A percentile compares a stretch with the other conserved stretches of the same genome.
Conservation (phyloP, 1,140 invertebrate genomes). For the Saccostrea glomerata region DNA sequence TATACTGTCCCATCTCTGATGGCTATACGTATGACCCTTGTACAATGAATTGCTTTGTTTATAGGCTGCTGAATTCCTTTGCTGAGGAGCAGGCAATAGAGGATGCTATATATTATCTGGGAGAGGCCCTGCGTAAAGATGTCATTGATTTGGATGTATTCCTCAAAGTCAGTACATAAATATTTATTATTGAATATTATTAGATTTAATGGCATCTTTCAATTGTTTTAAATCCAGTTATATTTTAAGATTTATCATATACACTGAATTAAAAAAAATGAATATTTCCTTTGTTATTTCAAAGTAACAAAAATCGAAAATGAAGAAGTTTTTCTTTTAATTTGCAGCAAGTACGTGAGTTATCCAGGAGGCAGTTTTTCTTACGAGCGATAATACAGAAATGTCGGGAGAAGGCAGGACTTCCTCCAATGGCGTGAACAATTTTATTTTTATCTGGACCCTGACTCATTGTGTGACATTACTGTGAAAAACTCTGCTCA, state of each 20-base stretch:
- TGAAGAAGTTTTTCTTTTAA: not conserved
- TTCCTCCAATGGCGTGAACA: slow-evolving; percentile 80
- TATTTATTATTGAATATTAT: not conserved
- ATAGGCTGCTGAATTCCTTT: slow-evolving; percentile 94
- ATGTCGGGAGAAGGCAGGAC: slow-evolving; percentile 96
- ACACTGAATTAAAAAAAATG: too few relatives aligned
- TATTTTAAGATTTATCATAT: too few relatives aligned
- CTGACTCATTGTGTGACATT: too few relatives aligned
- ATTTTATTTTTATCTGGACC: too few relatives aligned
- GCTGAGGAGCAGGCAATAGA: slow-evolving; percentile 98
- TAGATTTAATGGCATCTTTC: too few relatives aligned
- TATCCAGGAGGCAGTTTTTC: slow-evolving; percentile 97
- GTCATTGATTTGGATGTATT: slow-evolving; percentile 98
- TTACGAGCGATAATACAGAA: slow-evolving; percentile 96
- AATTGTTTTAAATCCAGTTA: too few relatives aligned
- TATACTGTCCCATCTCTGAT: too few relatives aligned
- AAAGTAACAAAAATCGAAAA: too few relatives aligned
- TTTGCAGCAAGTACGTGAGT: slow-evolving; percentile 90
- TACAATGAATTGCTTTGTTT: slow-evolving; percentile 33
- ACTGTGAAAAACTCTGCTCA: too few relatives aligned
- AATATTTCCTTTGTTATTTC: too few relatives aligned
- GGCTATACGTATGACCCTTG: too few relatives aligned
- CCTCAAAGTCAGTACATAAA: slow-evolving; percentile 84
- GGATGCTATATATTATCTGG: slow-evolving; percentile 99
- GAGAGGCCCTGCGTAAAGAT: slow-evolving; percentile 94